Percentiles rank a stretch among this genome's conserved stretches.
Conservation (phyloP, 2,113 vertebrate species). For the Aphyosemion australe region DNA sequence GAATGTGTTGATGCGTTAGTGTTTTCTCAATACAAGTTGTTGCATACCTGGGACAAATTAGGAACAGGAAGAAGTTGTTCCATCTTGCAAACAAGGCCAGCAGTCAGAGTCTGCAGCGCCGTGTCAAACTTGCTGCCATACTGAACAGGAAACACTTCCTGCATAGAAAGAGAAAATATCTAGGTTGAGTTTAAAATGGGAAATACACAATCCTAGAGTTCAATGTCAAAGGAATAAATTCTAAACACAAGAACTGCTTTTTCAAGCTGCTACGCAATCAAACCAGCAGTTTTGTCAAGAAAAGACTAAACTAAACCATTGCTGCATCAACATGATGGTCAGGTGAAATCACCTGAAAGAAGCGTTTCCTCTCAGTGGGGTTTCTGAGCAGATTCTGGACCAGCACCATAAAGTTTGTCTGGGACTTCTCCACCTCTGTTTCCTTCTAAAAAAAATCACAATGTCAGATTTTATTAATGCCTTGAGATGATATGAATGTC, state of each 20-base stretch:
- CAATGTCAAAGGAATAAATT: background rate
- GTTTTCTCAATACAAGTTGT: no score
- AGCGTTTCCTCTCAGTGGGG: constrained; percentile 58
- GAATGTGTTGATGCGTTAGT: no score
- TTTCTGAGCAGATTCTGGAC: constrained; percentile 72
- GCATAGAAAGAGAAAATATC: background rate
- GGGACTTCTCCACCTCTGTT: constrained; percentile 68
- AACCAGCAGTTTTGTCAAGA: background rate
- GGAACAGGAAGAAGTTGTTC: constrained; percentile 75
- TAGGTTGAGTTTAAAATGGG: background rate
- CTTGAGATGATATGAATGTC: background rate
- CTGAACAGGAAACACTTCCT: constrained; percentile 74
- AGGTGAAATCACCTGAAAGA: constrained; percentile 62
- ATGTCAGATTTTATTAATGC: background rate
- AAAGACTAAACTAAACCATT: background rate
- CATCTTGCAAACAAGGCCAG: constrained; percentile 73
- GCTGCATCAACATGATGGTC: background rate
- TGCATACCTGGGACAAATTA: constrained; percentile 70
- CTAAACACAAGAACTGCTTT: background rate
- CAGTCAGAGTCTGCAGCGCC: constrained; percentile 67
- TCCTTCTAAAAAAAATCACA: constrained; percentile 49
- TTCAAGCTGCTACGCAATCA: background rate
- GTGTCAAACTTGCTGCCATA: constrained; percentile 74
- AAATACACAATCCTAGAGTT: background rate
- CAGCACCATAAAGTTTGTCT: constrained; percentile 76